Base-by-base conservation (phyloP, 2,797 vertebrate species). In the Rhabdophis nuchalis region DNA sequence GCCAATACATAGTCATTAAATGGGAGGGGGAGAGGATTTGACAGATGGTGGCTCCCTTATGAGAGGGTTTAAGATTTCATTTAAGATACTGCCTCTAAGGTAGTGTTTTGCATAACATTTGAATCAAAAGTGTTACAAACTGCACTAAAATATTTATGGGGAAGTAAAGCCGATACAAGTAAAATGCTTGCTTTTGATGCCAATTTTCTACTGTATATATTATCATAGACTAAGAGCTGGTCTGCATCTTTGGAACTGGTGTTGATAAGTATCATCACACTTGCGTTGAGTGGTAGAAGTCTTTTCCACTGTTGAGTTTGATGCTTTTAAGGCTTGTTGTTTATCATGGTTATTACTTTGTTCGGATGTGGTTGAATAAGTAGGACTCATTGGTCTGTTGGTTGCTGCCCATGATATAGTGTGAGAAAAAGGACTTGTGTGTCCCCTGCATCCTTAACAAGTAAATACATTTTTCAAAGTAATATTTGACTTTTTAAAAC, bases 41-140 rank as follows among this genome's bases (percentile, higher is more conserved):
- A 92, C 89, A 14, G 64, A 92, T 91, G 86, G 94, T 93, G 92
- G 94, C 54, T 96, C 94, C 88, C 88, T 93, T 91, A 91, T 68
- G 57, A 90, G 53, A 91, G 91, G 93, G 86, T 93, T 95, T 96
- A 92, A 89, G 94, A 96, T 91, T 89, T 52, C n/a, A 88, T 53
- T 94, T 96, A 93, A 94, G 91, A 77, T 46, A 92, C 89, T 92
- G 93, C 68, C 91, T 93, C 91, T 60, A 92, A 92, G 85, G 89
- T 96, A 95, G 95, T 95, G 94, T 91, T 94, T 96, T 94, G 82
- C 90, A 94, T 93, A 95, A 89, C 52, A 29, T 92, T 90, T 95
- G 68, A 36, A 88, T 95, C 88, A 92, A 82, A 82, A 88, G 77
- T 72, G 85, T 56, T 64, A 56, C 52, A 29, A 36, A 57, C 88